Conservation (phyloP, 1,140 invertebrate species). For the Daktulosphaira vitifoliae region DNA sequence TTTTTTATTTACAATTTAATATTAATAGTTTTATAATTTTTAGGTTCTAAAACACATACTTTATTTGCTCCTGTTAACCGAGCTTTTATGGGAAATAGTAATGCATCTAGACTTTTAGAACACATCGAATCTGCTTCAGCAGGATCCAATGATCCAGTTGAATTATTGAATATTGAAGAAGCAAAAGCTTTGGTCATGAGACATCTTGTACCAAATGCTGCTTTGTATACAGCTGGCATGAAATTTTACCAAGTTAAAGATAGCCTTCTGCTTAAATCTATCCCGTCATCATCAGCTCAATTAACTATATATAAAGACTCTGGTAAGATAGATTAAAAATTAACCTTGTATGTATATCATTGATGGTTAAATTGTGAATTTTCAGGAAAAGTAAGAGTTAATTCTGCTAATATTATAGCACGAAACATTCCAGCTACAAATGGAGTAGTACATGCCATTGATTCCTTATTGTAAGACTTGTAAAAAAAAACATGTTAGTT, state of each 20-base stretch:
- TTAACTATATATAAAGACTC: slow-evolving; percentile 67
- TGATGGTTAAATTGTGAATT: slow-evolving; percentile 23
- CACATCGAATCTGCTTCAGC: background rate
- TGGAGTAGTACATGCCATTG: slow-evolving; percentile 78
- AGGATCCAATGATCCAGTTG: background rate
- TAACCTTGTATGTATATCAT: background rate
- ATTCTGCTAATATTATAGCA: slow-evolving; percentile 63
- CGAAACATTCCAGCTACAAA: slow-evolving; percentile 79
- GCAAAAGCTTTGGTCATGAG: slow-evolving; percentile 67
- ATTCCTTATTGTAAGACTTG: slow-evolving; percentile 44
- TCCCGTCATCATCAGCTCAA: slow-evolving; percentile 42
- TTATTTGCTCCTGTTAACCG: slow-evolving; percentile 39
- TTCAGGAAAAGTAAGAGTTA: slow-evolving; percentile 69
- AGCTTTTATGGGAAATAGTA: slow-evolving; percentile 43
- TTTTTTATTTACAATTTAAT: too few species aligned
- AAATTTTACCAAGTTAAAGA: slow-evolving; percentile 73
- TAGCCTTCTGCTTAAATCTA: slow-evolving; percentile 52
- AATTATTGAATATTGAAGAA: slow-evolving; percentile 51
- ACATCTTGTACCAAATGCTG: slow-evolving; percentile 66
- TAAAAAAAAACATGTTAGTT: too few species aligned
- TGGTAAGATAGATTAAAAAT: slow-evolving; percentile 47
- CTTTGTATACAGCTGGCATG: slow-evolving; percentile 73
- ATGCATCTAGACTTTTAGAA: background rate
- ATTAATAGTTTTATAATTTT: too few species aligned
- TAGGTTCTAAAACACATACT: too few species aligned